Evolutionary conservation across 2,888 invertebrate genomes (phyloP).

Genomic region (Melinopterus prodromus): DNA sequence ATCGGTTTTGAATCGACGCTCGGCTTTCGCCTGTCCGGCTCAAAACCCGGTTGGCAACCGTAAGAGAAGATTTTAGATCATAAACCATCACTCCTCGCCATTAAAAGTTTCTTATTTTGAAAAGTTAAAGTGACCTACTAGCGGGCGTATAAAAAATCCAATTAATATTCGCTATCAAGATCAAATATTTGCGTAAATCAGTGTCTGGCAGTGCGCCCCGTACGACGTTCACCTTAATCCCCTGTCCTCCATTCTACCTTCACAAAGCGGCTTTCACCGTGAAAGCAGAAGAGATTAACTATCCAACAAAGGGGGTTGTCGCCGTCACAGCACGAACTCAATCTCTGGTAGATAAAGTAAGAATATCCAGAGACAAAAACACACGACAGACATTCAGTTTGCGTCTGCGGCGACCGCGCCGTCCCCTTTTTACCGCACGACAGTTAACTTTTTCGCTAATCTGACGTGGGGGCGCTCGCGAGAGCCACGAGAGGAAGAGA

Average conservation of each 20-base stretch:
- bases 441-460: slow-evolving; percentile 4
- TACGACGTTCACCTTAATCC: neutral
- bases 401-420: neutral
- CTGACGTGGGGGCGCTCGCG: neutral
- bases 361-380: slow-evolving; percentile 4
- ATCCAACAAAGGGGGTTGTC: slow-evolving; percentile 4
- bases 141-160: neutral
- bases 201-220: neutral
- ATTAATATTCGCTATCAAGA: slow-evolving; percentile 4
- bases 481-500: neutral
- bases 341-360: slow-evolving; percentile 4
- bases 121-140: neutral
- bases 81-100: too few relatives aligned
- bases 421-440: neutral
- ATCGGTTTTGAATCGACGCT: too few relatives aligned
- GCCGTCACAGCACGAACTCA: slow-evolving; percentile 4
- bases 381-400: slow-evolving; percentile 4
- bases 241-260: neutral
- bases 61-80: too few relatives aligned
- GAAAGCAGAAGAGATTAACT: slow-evolving; percentile 4
- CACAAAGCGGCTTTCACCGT: slow-evolving; percentile 4
- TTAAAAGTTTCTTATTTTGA: neutral
- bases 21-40: too few relatives aligned
- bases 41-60: too few relatives aligned
- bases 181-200: slow-evolving; percentile 4